phyloP scores from a whole-genome alignment of 1,140 invertebrate species.

The Formica selysi region DNA sequence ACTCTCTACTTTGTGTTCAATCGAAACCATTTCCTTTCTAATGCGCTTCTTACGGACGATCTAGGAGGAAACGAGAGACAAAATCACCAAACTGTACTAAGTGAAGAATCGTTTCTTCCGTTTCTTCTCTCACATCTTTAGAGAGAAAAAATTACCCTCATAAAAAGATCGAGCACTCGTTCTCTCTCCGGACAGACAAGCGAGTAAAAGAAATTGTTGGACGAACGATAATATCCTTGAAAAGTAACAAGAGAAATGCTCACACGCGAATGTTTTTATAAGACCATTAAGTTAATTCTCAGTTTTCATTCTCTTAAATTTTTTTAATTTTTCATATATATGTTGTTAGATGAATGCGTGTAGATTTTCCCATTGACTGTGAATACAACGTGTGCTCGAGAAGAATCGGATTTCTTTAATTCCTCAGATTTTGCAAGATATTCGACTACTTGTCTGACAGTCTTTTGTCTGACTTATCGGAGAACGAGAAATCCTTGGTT shows the following conservation, averaged over 20 bases:
- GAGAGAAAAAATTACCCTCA: conserved; percentile 1
- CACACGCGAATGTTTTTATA: background rate
- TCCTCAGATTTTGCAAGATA: background rate
- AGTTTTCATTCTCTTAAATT: background rate
- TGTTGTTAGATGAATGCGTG: background rate
- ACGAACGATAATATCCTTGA: background rate
- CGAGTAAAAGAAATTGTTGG: background rate
- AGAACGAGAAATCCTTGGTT: background rate
- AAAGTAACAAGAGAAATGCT: background rate
- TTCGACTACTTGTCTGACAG: background rate
- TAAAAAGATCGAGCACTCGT: background rate
- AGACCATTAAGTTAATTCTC: background rate
- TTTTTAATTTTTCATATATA: background rate
- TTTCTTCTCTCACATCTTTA: background rate
- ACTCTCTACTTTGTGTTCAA: conserved; percentile 14
- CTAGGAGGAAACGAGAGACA: background rate
- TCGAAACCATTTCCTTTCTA: conserved; percentile 44
- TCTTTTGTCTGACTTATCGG: background rate
- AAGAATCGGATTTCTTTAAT: background rate
- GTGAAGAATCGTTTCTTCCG: conserved; percentile 27
- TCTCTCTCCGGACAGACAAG: background rate
- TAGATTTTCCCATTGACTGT: no score
- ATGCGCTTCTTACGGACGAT: conserved; percentile 21
- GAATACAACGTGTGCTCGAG: background rate
- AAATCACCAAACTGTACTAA: conserved; percentile 7